phyloP scores from a whole-genome alignment of 2,888 invertebrate genomes.

The Sceliomorpha sp. region DNA sequence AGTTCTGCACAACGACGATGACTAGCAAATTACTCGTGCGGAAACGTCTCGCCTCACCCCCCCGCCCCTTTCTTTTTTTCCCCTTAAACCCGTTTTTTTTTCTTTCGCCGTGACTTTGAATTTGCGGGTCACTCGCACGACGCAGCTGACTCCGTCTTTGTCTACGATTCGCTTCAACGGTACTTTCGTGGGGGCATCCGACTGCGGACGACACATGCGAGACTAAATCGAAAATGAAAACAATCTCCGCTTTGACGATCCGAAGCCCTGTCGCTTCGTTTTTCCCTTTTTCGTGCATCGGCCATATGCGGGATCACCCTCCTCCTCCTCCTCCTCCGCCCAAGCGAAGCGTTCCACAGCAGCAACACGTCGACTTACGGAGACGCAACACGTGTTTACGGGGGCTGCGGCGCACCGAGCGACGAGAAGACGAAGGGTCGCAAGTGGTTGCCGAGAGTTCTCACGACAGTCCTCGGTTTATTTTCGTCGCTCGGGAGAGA shows the following conservation, averaged over 20 bases:
- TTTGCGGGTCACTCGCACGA: not conserved
- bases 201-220: too few species aligned
- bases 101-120: too few species aligned
- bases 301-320: too few species aligned
- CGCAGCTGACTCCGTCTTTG: not conserved
- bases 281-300: conserved; percentile 22
- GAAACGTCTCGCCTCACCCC: too few species aligned
- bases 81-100: too few species aligned
- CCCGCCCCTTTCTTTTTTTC: conserved; percentile 22
- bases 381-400: conserved; percentile 39
- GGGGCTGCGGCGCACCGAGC: conserved; percentile 14
- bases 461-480: conserved; percentile 71
- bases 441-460: conserved; percentile 62
- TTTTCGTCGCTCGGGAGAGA: conserved; percentile 70
- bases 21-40: too few species aligned
- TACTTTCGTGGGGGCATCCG: not conserved
- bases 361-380: too few species aligned
- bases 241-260: conserved; percentile 32
- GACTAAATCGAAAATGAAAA: conserved; percentile 22
- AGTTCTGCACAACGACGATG: too few species aligned
- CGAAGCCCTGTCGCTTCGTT: conserved; percentile 23
- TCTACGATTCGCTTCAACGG: not conserved
- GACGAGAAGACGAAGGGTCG: conserved; percentile 26
- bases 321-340: conserved; percentile 30
- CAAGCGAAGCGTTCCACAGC: too few species aligned